Base-by-base conservation (phyloP, 1,140 invertebrate species). In the Lycorma delicatula region DNA sequence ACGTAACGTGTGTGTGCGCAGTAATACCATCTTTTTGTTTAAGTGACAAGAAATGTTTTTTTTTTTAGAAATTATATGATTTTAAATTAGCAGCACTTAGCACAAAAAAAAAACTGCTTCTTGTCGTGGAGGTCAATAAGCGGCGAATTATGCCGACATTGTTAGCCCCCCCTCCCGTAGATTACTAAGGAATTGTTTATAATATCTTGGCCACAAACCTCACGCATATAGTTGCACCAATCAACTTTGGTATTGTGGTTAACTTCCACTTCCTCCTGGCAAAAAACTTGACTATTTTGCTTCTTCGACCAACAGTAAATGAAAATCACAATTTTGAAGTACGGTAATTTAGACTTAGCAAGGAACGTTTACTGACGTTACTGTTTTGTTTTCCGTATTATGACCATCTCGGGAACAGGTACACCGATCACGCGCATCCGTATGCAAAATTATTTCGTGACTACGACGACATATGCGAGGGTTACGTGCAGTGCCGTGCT, bases 281-380 rank as follows among this genome's bases (percentile, higher is more conserved):
- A 51, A 51, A 51, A 51, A n/a, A 7, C 49, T 28, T 28, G 27
- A 28, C 11, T 29, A 28, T 9, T 51, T 51, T 28, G 7, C 29
- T 51, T 51, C 49, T 18, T 51, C 9, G 49, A 51, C 49, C 49
- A 29, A 51, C 49, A 51, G 25, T 51, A 51, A 51, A 51, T 51
- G 27, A 51, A 51, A 51, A 51, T n/a, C 49, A 26, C 11, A 12
- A 51, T n/a, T n/a, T n/a, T n/a, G n/a, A n/a, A n/a, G n/a, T n/a
- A n/a, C 27, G 16, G 23, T 26, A 51, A 18, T 51, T 29, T 51
- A 3, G 49, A 51, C 27, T 27, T 18, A 16, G 49, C 29, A 4
- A 51, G 20, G 29, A 28, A 51, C 7, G 49, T 51, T 6, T 51
- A 23, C 7, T 28, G 25, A 25, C 23, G 49, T 28, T n/a, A 51